These are phyloP conservation scores for Plebejus anna DNA, from an alignment of 2,888 invertebrate species.

Conservation along the genomic window DNA sequence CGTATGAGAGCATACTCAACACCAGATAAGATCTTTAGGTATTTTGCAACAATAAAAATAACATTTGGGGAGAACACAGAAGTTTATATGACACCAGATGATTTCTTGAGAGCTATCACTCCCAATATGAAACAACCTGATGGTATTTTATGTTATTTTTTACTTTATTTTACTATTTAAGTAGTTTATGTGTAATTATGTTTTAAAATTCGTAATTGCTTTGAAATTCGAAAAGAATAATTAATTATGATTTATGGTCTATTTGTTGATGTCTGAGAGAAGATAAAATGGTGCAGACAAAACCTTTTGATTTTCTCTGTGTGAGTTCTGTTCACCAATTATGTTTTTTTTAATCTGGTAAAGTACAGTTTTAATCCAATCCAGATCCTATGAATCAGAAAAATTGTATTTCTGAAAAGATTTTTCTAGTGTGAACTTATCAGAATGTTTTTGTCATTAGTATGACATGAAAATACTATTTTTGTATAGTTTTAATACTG, in stretches of 20 bases:
- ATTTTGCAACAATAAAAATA: constrained; percentile 97
- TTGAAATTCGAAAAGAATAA: neutral
- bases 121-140: constrained; percentile 98
- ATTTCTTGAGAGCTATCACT: constrained; percentile 97
- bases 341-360: no score
- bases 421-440: no score
- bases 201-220: neutral
- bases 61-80: constrained; percentile 83
- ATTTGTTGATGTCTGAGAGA: no score
- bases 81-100: constrained; percentile 98
- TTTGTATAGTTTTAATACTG: neutral
- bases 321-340: no score
- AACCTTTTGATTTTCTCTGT: no score
- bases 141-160: constrained; percentile 80
- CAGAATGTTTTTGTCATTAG: neutral
- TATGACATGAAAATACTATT: neutral
- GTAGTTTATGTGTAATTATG: neutral
- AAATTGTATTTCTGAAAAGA: neutral
- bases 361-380: no score
- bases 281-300: no score
- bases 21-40: constrained; percentile 99
- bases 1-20: constrained; percentile 97
- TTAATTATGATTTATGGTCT: no score
- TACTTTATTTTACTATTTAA: neutral
- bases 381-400: neutral